Base-by-base conservation (phyloP, 2,113 vertebrate species). In the Cheilinus undulatus region DNA sequence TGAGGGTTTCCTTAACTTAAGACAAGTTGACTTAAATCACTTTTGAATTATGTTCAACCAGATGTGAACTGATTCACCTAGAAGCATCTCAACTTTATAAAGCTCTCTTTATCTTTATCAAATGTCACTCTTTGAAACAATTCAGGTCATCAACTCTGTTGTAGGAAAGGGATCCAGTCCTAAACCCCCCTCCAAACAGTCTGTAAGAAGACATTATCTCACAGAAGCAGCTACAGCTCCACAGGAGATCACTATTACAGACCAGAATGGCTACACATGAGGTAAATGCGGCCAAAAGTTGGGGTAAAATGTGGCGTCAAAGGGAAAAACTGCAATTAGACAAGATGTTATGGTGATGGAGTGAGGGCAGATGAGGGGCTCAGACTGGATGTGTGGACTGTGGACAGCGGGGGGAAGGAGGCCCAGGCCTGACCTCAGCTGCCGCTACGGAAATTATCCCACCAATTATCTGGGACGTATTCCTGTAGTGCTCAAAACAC, bases 351-450 rank as follows among this genome's bases (percentile, higher is more conserved):
- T 70, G 73, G 56, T 43, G 67, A 76, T 61, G 54, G 43, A 82
- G 50, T 52, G 67, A 62, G 50, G 70, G 62, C 30, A 32, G 43
- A 57, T 74, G 71, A 73, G 56, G 82, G 74, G 65, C 63, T 85
- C 38, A 26, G 51, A 58, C 50, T 73, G 66, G 56, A 53, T 52
- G 61, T 73, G 74, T n/a, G 67, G 62, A 78, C 57, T 79, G 61
- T 67, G 74, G 82, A 87, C 69, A 42, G 72, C 38, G 60, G 64
- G 73, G 76, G 81, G 79, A 83, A 72, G 65, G 82, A 86, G 79
- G 87, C 83, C 89, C 84, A 83, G 61, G 86, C 57, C 77, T 91
- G 90, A 92, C 89, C 90, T 92, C 90, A 92, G 79, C 86, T 88
- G 84, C 84, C 69, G 53, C 80, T 69, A 76, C 53, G 79, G 86